phyloP scores from a whole-genome alignment of 2,888 invertebrate species.

The Apotomis capreana region DNA sequence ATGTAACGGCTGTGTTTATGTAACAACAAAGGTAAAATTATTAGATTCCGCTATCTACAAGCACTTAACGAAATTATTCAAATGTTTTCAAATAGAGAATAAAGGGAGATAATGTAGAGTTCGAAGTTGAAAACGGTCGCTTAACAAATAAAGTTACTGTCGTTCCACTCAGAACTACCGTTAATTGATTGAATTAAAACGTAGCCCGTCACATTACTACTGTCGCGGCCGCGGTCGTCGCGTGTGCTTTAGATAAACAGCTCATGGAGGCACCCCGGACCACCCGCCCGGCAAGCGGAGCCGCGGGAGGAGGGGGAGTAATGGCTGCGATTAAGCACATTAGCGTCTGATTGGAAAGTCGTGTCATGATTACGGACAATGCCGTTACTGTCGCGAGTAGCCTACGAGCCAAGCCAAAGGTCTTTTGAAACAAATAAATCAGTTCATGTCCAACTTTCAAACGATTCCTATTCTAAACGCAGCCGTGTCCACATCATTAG shows the following conservation, averaged over 20 bases:
- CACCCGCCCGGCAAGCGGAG: conserved; percentile 25
- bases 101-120: conserved; percentile 15
- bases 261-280: conserved; percentile 32
- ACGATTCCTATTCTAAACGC: not conserved
- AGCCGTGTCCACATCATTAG: not conserved
- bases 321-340: conserved; percentile 45
- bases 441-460: not conserved
- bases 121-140: conserved; percentile 15
- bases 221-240: not conserved
- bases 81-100: conserved; percentile 7
- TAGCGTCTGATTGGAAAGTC: conserved; percentile 46
- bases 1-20: conserved; percentile 20
- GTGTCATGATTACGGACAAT: conserved; percentile 43
- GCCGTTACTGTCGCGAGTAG: conserved; percentile 35
- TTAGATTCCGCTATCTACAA: conserved; percentile 10
- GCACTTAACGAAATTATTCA: conserved; percentile 27
- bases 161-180: conserved; percentile 3
- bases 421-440: not conserved
- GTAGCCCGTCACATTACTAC: conserved; percentile 13
- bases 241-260: conserved; percentile 32
- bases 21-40: conserved; percentile 22
- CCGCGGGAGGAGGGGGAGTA: conserved; percentile 10
- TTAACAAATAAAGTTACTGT: conserved; percentile 17
- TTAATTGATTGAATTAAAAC: conserved; percentile 26
- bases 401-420: not conserved